Evolutionary conservation across 2,888 invertebrate genomes (phyloP).

Genomic region (Sthenelais limicola): DNA sequence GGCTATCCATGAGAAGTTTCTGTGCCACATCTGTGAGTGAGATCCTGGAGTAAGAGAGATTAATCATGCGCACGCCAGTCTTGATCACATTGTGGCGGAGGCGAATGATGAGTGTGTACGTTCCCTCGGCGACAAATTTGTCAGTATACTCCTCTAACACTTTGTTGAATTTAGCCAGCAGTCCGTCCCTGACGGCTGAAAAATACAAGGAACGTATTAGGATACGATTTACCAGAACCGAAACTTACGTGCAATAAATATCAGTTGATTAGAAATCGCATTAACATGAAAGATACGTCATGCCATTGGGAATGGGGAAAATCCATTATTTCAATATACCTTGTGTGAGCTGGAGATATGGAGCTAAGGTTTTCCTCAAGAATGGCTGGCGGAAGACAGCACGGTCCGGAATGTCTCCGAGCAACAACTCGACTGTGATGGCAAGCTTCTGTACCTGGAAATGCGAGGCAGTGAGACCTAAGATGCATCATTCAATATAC

Average conservation of each 20-base stretch:
- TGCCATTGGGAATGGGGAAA: no score
- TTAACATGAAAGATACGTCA: no score
- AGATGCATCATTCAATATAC: no score
- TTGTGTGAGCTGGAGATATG: conserved; percentile 98
- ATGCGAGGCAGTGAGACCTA: neutral
- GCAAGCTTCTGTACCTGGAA: conserved; percentile 86
- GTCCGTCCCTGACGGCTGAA: conserved; percentile 89
- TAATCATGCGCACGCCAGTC: conserved; percentile 96
- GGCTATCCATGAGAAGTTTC: conserved; percentile 93
- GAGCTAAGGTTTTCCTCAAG: conserved; percentile 88
- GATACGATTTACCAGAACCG: no score
- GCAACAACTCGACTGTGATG: conserved; percentile 92
- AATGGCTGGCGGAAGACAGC: conserved; percentile 94
- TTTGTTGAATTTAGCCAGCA: conserved; percentile 93
- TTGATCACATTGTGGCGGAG: conserved; percentile 99
- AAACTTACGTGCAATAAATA: no score
- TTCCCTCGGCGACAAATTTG: conserved; percentile 94
- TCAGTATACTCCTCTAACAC: conserved; percentile 92
- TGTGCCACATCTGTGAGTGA: conserved; percentile 94
- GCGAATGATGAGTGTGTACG: conserved; percentile 94
- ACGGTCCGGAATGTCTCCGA: conserved; percentile 98
- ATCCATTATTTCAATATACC: no score
- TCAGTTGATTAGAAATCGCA: no score
- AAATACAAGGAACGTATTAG: no score
- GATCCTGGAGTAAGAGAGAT: conserved; percentile 95